phyloP scores from a whole-genome alignment of 2,113 vertebrate genomes.

The Spheniscus mendiculus region DNA sequence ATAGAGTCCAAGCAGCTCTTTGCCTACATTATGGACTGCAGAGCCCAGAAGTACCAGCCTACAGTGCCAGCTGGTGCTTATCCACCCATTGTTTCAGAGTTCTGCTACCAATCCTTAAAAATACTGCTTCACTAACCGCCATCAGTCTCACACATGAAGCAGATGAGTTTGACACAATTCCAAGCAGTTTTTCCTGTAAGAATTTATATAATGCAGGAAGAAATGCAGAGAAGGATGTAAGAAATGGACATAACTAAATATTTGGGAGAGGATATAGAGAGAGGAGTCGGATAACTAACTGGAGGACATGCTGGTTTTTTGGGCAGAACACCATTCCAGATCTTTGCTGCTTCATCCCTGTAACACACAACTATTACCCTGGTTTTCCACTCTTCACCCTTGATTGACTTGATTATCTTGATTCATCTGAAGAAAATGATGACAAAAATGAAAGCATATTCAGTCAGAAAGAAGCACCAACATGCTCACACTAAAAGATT shows the following conservation, averaged over 20 bases:
- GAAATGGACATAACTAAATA: not conserved
- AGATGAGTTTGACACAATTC: not conserved
- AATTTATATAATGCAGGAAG: not conserved
- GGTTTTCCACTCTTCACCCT: not conserved
- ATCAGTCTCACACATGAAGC: not conserved
- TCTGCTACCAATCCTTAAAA: not conserved
- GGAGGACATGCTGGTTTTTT: not conserved
- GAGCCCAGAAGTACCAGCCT: not conserved
- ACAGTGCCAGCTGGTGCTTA: not conserved
- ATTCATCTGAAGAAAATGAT: not conserved
- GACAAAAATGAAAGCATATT: not conserved
- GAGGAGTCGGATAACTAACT: not conserved
- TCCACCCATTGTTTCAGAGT: not conserved
- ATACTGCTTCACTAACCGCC: not conserved
- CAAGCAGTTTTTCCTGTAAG: not conserved
- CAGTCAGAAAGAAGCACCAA: not conserved
- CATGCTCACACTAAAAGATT: not conserved
- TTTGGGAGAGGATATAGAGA: not conserved
- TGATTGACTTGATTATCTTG: not conserved
- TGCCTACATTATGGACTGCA: not conserved
- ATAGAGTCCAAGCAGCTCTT: not conserved
- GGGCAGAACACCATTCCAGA: not conserved
- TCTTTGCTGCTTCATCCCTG: not conserved
- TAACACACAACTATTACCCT: not conserved
- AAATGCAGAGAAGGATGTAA: not conserved